These are phyloP conservation scores for Recurvirostra avosetta DNA, from an alignment of 2,113 vertebrate species.

Conservation along the genomic window DNA sequence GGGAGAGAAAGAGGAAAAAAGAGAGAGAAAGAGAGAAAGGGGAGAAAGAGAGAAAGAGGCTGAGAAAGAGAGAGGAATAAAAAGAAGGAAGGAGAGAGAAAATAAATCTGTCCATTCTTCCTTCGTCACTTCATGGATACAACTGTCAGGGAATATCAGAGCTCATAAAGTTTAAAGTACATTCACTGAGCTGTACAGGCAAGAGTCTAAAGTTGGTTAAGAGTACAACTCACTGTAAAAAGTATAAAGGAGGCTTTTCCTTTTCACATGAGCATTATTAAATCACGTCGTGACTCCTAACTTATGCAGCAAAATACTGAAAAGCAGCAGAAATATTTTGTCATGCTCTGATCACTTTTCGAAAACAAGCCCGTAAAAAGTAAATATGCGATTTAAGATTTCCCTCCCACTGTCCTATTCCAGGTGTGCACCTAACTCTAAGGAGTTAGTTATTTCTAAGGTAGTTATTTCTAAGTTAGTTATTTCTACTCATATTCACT, in stretches of 20 bases:
- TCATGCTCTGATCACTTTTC: slow-evolving; percentile 64
- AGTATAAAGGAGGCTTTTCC: slow-evolving; percentile 46
- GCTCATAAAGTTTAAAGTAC: slow-evolving; percentile 73
- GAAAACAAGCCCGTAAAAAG: slow-evolving; percentile 51
- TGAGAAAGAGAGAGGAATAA: background rate
- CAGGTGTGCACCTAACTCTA: background rate
- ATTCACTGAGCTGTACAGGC: slow-evolving; percentile 79
- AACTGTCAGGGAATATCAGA: slow-evolving; percentile 64
- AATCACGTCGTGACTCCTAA: slow-evolving; percentile 39
- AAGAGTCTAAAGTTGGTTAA: slow-evolving; percentile 68
- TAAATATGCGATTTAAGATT: slow-evolving; percentile 50
- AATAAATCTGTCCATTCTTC: slow-evolving; percentile 42
- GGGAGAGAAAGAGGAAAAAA: background rate
- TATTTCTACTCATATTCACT: background rate
- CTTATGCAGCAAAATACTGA: slow-evolving; percentile 66
- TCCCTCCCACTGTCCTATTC: background rate
- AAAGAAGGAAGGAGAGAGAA: slow-evolving; percentile 49
- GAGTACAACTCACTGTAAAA: slow-evolving; percentile 58
- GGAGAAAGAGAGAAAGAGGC: background rate
- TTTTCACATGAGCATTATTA: slow-evolving; percentile 43
- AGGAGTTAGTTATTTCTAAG: background rate
- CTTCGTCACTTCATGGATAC: slow-evolving; percentile 63
- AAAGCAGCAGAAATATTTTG: slow-evolving; percentile 69
- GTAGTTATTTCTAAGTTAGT: background rate
- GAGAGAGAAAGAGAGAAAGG: slow-evolving; percentile 14